Base-by-base conservation (phyloP, 2,888 invertebrate species). In the Eledona agricola region DNA sequence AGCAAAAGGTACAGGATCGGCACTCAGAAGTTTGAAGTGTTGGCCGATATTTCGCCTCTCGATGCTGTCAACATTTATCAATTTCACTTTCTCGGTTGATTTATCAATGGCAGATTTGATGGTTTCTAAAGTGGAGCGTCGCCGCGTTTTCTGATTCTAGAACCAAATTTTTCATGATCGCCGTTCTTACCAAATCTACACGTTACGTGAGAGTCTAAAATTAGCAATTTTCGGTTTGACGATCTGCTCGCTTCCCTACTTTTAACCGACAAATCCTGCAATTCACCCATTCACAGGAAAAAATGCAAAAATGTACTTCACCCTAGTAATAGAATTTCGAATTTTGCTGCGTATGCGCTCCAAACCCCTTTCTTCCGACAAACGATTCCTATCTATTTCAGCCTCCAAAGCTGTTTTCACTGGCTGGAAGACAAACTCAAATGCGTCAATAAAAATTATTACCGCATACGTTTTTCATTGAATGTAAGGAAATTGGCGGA, bases 21-120 rank as follows among this genome's bases (percentile, higher is more conserved):
- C 3, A 2, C 16, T 16, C 7, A 28, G 4, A 2, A 29, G 3
- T 20, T 31, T 19, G 20, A 34, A 32, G 9, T 29, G 19, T 15
- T 35, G 47, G 5, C 29, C 29, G 5, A 22, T 26, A 15, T 29
- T 37, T 11, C 7, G 7, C 11, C 15, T 40, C 23, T 50, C 50
- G 23, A 40, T 16, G 12, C 50, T 50, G 13, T 50, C 50, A 2
- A 32, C 50, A 10, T 50, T 50, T 11, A 50, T 25, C 0, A 50
- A 13, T 15, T 50, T 50, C 3, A 7, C 17, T 3, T 40, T 31
- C 13, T 11, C 10, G n/a, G 17, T 16, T 2, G 31, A 32, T 10
- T 50, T 10, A 6, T 50, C 32, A n/a, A 50, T 50, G 3, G 50
- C 40, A 4, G 31, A 9, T 32, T 32, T 50, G 4, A 50, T 50